These are phyloP conservation scores for Mormoops blainvillei DNA, from an alignment of 2,113 vertebrate species.

Conservation along the genomic window DNA sequence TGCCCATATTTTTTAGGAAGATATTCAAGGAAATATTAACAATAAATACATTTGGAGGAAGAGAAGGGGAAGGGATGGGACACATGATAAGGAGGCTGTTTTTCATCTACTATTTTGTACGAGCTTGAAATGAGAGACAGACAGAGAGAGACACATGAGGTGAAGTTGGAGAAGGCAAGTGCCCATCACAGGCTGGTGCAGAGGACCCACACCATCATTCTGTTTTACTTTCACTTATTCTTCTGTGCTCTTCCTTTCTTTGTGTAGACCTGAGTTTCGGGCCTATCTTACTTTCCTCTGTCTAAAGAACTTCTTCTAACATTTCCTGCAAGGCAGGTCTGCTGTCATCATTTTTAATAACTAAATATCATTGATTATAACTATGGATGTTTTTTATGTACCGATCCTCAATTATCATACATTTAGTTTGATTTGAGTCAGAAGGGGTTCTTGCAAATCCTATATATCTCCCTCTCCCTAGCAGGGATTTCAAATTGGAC, in stretches of 20 bases:
- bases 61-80: not conserved
- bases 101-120: not conserved
- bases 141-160: not conserved
- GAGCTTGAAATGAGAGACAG: not conserved
- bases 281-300: not conserved
- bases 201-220: not conserved
- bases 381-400: not conserved
- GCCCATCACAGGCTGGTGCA: not conserved
- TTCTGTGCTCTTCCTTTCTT: not conserved
- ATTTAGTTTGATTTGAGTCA: not conserved
- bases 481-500: not conserved
- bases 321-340: not conserved
- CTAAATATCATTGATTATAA: not conserved
- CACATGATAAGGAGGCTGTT: not conserved
- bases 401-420: not conserved
- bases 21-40: not conserved
- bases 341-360: not conserved
- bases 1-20: not conserved
- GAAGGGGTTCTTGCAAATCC: not conserved
- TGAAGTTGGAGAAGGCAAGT: not conserved
- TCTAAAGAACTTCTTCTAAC: not conserved
- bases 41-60: not conserved
- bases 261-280: not conserved
- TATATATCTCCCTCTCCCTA: not conserved
- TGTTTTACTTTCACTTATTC: not conserved